Base-by-base conservation (phyloP, 53 echinoderm and acorn worm species). In the Glandiceps talaboti region DNA sequence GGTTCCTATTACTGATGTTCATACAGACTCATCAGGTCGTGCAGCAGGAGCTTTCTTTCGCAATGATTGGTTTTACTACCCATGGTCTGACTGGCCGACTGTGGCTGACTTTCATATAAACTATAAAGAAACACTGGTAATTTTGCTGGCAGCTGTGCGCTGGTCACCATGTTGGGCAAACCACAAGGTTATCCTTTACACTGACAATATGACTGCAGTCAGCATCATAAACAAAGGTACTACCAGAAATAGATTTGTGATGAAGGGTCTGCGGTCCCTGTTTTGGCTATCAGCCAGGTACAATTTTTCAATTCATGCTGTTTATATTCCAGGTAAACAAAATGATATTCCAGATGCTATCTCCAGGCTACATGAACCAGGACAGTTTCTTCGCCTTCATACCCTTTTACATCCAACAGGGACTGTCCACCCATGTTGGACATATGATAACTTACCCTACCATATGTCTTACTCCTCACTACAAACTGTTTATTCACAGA, bases 211-310 rank as follows among this genome's bases (percentile, higher is more conserved):
- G 1, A 31, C 79, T 27, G 79, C 79, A 6, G 1, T 33, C 20
- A 45, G 33, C 1, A 79, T 79, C 27, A 32, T 79, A n/a, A 79
- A 79, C 25, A 79, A 79, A 28, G 79, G 79, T 28, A 79, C 79
- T 31, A 27, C 33, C 28, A 33, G 79, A 27, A 31, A 79, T 28
- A 27, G 33, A 27, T 1, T 32, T 79, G 33, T 79, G 1, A 79
- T 79, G 79, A 28, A n/a, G 26, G 32, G 33, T 32, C 79, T 79
- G 1, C 79, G 79, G n/a, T n/a, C n/a, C n/a, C n/a, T n/a, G n/a
- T n/a, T n/a, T n/a, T n/a, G n/a, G n/a, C n/a, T n/a, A n/a, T n/a
- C n/a, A n/a, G n/a, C n/a, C n/a, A n/a, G n/a, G n/a, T n/a, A n/a
- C n/a, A n/a, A n/a, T n/a, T n/a, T n/a, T n/a, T n/a, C n/a, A n/a